A percentile compares a stretch with the other conserved stretches of the same genome.
These are phyloP conservation scores for Dynastes grantii DNA, from an alignment of 2,888 invertebrate species.

Conservation along the genomic window DNA sequence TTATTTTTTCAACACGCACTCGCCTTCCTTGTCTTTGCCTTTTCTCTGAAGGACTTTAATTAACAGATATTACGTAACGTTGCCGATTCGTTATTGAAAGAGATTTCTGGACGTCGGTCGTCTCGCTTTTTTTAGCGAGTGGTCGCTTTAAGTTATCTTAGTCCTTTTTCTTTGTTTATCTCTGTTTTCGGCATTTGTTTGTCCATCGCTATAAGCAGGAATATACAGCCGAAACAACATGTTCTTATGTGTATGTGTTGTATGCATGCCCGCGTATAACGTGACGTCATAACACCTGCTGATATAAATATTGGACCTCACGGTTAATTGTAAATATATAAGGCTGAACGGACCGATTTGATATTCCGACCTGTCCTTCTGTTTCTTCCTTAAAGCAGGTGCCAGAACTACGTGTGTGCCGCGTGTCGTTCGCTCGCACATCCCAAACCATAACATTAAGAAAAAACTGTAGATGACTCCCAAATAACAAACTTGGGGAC, in stretches of 20 bases:
- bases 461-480: constrained; percentile 17
- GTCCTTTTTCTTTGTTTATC: constrained; percentile 1
- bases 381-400: constrained; percentile 61
- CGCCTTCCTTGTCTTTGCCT: not conserved
- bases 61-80: constrained; percentile 37
- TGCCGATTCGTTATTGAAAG: constrained; percentile 23
- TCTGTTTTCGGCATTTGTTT: constrained; percentile 14
- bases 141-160: not conserved
- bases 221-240: constrained; percentile 2
- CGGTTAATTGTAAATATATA: constrained; percentile 64
- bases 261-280: constrained; percentile 14
- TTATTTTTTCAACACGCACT: not conserved
- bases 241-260: constrained; percentile 17
- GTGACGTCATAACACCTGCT: constrained; percentile 60
- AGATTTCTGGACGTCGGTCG: constrained; percentile 5
- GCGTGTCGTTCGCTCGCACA: constrained; percentile 48
- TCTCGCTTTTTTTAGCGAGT: not conserved
- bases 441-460: constrained; percentile 48
- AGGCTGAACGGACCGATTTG: constrained; percentile 63
- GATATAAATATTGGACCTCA: constrained; percentile 60
- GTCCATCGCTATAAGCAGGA: not conserved
- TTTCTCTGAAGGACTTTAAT: constrained; percentile 24
- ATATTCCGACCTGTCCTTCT: constrained; percentile 62
- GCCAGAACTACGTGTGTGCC: constrained; percentile 47
- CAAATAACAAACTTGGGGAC: not conserved